Evolutionary conservation across 2,113 vertebrate genomes (phyloP), one percentile per base, ranked within the genome.

Genomic region (Neotoma lepida): DNA sequence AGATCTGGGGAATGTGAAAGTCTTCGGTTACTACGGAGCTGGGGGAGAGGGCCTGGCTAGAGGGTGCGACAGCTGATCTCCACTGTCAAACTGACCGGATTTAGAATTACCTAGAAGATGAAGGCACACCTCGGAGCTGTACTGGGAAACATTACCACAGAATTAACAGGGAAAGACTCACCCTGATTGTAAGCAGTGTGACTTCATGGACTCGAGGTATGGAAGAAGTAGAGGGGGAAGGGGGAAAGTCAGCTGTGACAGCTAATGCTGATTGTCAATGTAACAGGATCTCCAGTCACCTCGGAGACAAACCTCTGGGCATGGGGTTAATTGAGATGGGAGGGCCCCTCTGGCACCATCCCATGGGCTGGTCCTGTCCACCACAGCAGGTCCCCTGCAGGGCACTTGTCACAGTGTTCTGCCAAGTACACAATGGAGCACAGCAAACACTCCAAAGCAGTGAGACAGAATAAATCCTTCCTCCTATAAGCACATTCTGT

Each of bases 21-120:
- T 6, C 41, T 88, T 28, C 76, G 4, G 0, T 24, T 24, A 35
- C 18, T 9, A 0, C 2, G 8, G 68, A 49, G 17, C 18, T 4
- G 26, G 33, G 70, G 41, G 17, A 9, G 28, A 63, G 14, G 44
- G 15, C 26, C 76, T 61, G 1, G 10, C 35, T n/a, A 12, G 35
- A 87, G 54, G n/a, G 3, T 64, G 9, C 46, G 20, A 1, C 20
- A 12, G 28, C 46, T 66, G 10, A 49, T 35, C 41, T 86, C 61
- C 18, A 13, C 26, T 20, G 61, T 49, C 82, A 86, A 66, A 18
- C 0, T 35, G 17, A 49, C 30, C 2, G 15, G 61, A 46, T 35
- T 66, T 49, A 86, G 61, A 86, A 66, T 66, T 63, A 20, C 17
- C 28, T 49, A 66, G 82, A 66, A 66, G 82, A 24, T 49, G 26